Conservation (phyloP, 2,888 invertebrate species). For the Stenurella melanura region DNA sequence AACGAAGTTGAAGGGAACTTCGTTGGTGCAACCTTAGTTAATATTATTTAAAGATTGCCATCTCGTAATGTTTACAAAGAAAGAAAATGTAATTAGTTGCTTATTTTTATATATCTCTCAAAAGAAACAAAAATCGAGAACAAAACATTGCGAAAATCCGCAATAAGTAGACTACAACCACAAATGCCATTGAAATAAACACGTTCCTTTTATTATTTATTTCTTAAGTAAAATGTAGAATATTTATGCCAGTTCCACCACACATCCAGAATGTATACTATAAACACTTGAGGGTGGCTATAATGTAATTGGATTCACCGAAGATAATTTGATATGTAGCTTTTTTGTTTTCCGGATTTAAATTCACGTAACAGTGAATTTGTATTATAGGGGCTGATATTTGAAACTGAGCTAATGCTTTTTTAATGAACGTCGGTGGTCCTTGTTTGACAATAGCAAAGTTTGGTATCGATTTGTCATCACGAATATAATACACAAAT, state of each 20-base stretch:
- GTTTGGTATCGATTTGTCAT: not conserved
- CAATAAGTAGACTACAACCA: too few relatives aligned
- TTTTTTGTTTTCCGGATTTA: slow-evolving; percentile 41
- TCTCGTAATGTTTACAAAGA: too few relatives aligned
- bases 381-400: slow-evolving; percentile 24
- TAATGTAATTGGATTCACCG: slow-evolving; percentile 41
- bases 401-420: slow-evolving; percentile 1
- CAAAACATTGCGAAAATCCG: too few relatives aligned
- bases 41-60: too few relatives aligned
- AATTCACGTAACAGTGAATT: slow-evolving; percentile 32
- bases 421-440: slow-evolving; percentile 3
- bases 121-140: too few relatives aligned
- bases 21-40: too few relatives aligned
- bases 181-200: too few relatives aligned
- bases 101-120: too few relatives aligned
- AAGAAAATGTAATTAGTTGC: too few relatives aligned
- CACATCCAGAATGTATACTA: not conserved
- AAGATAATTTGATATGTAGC: slow-evolving; percentile 37
- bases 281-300: slow-evolving; percentile 6
- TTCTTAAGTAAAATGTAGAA: not conserved
- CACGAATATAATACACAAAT: not conserved
- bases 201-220: too few relatives aligned
- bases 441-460: not conserved
- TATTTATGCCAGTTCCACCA: not conserved
- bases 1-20: too few relatives aligned